Evolutionary conservation across 2,888 invertebrate genomes (phyloP), one percentile per base, ranked within the genome.

Genomic region (Nemotelus nigrinus): DNA sequence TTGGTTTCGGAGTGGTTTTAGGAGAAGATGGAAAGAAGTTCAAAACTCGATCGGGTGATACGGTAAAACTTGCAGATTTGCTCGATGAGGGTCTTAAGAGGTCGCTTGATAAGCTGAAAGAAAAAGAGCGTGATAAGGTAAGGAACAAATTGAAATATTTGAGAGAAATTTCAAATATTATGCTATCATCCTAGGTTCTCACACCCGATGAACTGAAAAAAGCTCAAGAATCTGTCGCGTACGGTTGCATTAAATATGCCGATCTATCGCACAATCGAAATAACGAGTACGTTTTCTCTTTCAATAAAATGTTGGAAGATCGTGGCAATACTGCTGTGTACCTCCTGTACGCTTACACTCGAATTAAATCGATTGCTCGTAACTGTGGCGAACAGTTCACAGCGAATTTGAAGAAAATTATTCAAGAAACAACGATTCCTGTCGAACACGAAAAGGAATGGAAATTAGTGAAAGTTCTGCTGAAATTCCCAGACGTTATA

Each of bases 11-110:
- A 10, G 95, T 99, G 5, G 99, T 99, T 0, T 88, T 99, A 2
- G 99, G 99, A 10, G 99, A 98, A 87, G 99, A 99, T 88, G 97
- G 96, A 84, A 99, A 99, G 86, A 99, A 99, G 88, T 99, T 99
- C 85, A 99, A 99, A 88, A 99, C 99, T 0, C 91, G 99, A 65
- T 98, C 98, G 2, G 99, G 99, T 0, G 99, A 98, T 80, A 97
- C 98, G 0, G 93, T 99, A 0, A 92, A 94, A 82, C 89, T 99
- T 4, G 90, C 90, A 4, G 95, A 97, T 81, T 89, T 99, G 63
- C 88, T 99, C 5, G 95, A 99, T 82, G 99, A 99, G 89, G 99
- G 96, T 39, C 84, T 97, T 68, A 93, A 92, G 81, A 90, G 96
- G 77, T 89, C 97, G 0, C 86, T 93, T 78, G 93, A 94, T 57